Conservation (phyloP, 1,140 invertebrate genomes). For the Littorina saxatilis region DNA sequence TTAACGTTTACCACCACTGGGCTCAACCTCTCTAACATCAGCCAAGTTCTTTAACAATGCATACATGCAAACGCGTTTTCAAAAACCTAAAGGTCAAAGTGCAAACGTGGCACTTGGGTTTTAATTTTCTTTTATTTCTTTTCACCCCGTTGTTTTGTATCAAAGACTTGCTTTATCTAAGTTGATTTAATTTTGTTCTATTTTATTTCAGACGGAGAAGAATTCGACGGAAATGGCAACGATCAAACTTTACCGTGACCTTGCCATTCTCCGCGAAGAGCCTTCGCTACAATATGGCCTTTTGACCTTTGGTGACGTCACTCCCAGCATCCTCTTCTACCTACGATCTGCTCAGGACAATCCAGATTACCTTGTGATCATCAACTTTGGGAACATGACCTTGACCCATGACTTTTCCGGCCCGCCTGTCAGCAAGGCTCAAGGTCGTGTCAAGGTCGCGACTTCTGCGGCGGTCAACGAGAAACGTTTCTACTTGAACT, state of each 20-base stretch:
- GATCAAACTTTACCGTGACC: slow-evolving; percentile 40
- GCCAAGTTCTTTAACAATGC: too few relatives aligned
- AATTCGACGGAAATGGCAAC: slow-evolving; percentile 12
- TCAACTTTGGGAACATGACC: slow-evolving; percentile 34
- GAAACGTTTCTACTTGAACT: neutral
- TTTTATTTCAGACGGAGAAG: slow-evolving; percentile 22
- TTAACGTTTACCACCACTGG: too few relatives aligned
- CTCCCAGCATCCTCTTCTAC: slow-evolving; percentile 41
- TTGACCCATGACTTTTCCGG: slow-evolving; percentile 13
- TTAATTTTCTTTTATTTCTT: too few relatives aligned
- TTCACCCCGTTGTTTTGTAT: too few relatives aligned
- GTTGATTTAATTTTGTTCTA: too few relatives aligned
- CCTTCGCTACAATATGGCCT: slow-evolving; percentile 33
- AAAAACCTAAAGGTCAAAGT: too few relatives aligned
- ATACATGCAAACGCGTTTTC: too few relatives aligned
- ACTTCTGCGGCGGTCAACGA: slow-evolving; percentile 18
- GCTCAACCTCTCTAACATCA: too few relatives aligned
- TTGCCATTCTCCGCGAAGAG: slow-evolving; percentile 38
- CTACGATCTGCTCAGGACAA: slow-evolving; percentile 9
- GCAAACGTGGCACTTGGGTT: too few relatives aligned
- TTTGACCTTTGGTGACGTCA: slow-evolving; percentile 29
- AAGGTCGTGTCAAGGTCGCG: slow-evolving; percentile 15
- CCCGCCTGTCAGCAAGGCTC: neutral
- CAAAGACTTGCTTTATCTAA: too few relatives aligned
- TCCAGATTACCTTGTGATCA: slow-evolving; percentile 26